phyloP scores from a whole-genome alignment of 2,797 vertebrate species.

The Coracias cyanogaster region DNA sequence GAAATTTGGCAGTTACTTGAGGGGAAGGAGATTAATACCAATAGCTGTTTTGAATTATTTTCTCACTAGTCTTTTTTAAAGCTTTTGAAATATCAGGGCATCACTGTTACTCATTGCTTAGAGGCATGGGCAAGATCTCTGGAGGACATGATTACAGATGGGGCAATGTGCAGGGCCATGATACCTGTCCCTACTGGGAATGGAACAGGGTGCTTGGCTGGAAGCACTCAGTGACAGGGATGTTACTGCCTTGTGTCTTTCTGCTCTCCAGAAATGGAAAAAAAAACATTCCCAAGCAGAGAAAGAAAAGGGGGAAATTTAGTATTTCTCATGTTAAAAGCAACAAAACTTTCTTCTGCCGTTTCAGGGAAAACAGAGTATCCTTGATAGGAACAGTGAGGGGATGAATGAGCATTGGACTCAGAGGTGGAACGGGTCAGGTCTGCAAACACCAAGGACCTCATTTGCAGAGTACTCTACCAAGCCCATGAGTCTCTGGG shows the following conservation, averaged over 20 bases:
- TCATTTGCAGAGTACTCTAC: background rate
- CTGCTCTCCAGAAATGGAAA: background rate
- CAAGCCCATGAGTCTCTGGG: background rate
- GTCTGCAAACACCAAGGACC: background rate
- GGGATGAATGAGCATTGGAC: background rate
- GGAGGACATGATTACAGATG: background rate
- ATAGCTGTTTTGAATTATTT: slow-evolving; percentile 32
- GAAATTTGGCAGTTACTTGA: background rate
- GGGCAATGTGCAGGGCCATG: background rate
- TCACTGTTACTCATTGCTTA: background rate
- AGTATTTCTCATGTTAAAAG: background rate
- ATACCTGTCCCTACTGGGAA: background rate
- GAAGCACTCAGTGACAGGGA: background rate
- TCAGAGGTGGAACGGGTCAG: background rate
- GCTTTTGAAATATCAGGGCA: background rate
- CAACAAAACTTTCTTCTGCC: background rate
- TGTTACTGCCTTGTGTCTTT: background rate
- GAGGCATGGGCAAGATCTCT: slow-evolving; percentile 15
- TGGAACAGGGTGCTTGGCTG: background rate
- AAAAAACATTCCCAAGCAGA: background rate
- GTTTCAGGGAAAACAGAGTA: background rate
- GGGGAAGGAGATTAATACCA: background rate
- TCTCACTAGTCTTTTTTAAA: background rate
- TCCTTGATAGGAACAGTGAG: background rate
- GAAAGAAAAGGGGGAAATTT: background rate